A percentile compares a stretch with the other conserved stretches of the same genome.
Conservation (phyloP, 1,140 invertebrate species). For the Drosophila bifasciata region DNA sequence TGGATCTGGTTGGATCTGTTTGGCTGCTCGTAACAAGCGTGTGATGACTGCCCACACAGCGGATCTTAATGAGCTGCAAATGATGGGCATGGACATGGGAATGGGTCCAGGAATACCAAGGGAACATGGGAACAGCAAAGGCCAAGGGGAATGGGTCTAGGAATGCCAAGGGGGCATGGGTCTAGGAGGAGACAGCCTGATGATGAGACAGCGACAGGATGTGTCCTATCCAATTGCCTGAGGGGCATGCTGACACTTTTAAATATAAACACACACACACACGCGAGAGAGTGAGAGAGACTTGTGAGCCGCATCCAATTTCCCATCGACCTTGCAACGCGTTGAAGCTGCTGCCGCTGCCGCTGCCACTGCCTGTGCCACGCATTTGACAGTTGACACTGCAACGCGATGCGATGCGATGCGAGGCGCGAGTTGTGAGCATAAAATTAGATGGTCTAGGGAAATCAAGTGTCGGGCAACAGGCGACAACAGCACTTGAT, state of each 20-base stretch:
- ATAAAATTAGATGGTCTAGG: conserved; percentile 71
- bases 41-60: conserved; percentile 61
- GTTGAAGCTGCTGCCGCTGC: conserved; percentile 53
- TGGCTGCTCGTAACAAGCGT: conserved; percentile 53
- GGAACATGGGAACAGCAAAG: too few species aligned
- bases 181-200: background rate
- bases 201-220: conserved; percentile 53
- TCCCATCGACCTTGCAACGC: conserved; percentile 63
- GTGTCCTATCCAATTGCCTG: conserved; percentile 63
- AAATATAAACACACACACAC: conserved; percentile 76
- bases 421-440: conserved; percentile 37
- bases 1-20: too few species aligned
- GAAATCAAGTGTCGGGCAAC: conserved; percentile 73
- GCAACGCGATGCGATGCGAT: conserved; percentile 32
- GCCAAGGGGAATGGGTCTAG: background rate
- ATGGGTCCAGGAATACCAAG: background rate
- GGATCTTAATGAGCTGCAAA: conserved; percentile 59
- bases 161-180: background rate
- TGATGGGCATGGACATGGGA: conserved; percentile 12
- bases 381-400: conserved; percentile 73
- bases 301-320: conserved; percentile 63
- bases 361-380: conserved; percentile 35
- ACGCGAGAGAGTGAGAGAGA: conserved; percentile 2
- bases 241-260: conserved; percentile 62
- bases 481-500: conserved; percentile 52